phyloP scores from a whole-genome alignment of 2,113 vertebrate genomes.

The Nyctibius bracteatus region DNA sequence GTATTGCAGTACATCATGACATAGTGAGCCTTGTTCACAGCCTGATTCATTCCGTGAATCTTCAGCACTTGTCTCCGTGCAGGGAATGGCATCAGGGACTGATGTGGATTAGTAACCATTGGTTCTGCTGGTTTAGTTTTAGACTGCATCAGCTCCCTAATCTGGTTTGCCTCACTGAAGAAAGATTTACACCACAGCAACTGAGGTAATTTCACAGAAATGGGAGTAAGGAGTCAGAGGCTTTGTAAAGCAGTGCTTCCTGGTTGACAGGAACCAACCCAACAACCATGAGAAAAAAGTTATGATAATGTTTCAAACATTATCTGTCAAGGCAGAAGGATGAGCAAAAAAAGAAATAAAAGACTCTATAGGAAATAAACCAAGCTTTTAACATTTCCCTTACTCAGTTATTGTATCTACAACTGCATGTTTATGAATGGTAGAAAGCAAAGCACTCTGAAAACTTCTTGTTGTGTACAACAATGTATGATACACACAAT shows the following conservation, averaged over 20 bases:
- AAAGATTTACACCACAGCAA: not conserved
- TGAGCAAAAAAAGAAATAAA: not conserved
- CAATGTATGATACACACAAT: not conserved
- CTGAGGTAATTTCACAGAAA: not conserved
- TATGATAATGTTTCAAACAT: not conserved
- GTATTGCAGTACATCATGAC: not conserved
- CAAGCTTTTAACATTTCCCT: not conserved
- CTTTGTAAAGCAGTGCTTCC: not conserved
- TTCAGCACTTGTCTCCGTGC: not conserved
- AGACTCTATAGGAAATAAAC: fast-evolving
- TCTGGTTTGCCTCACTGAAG: not conserved
- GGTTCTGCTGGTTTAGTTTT: not conserved
- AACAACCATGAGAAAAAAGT: not conserved
- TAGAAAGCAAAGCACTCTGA: not conserved
- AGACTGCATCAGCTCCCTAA: not conserved
- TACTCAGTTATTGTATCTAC: not conserved
- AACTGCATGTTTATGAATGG: not conserved
- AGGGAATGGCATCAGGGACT: not conserved
- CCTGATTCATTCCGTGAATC: not conserved
- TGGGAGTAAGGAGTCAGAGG: not conserved
- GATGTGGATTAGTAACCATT: not conserved
- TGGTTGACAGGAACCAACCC: not conserved
- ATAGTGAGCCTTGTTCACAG: not conserved
- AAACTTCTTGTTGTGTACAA: not conserved
- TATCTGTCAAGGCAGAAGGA: not conserved